A percentile compares a stretch with the other conserved stretches of the same genome.
Conservation (phyloP, 2,113 vertebrate species). For the Rhinoptilus africanus region DNA sequence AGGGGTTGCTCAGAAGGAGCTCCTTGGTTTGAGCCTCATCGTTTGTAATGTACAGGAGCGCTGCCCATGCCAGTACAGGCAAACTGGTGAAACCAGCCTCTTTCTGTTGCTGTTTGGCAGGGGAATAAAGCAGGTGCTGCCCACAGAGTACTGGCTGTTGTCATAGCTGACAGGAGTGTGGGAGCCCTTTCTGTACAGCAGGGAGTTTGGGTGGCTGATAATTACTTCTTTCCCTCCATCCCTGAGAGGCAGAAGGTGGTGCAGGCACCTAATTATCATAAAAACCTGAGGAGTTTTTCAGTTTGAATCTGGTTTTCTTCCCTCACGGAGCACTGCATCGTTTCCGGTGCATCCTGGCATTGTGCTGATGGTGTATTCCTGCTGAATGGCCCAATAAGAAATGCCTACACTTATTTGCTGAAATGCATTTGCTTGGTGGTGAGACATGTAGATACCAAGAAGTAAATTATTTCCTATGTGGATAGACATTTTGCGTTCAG, state of each 20-base stretch:
- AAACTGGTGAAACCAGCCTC: not conserved
- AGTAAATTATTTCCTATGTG: not conserved
- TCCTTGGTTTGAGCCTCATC: not conserved
- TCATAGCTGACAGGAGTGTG: constrained; percentile 23
- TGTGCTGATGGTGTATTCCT: not conserved
- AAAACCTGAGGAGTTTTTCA: not conserved
- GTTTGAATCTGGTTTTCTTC: not conserved
- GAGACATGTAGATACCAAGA: not conserved
- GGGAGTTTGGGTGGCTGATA: constrained; percentile 8
- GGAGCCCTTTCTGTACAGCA: constrained; percentile 9
- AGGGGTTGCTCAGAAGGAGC: not conserved
- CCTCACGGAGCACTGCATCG: not conserved
- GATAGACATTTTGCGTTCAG: not conserved
- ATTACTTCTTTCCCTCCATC: constrained; percentile 16
- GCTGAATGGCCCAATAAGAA: not conserved
- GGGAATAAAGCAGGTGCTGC: not conserved
- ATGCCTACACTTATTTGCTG: not conserved
- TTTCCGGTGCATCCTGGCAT: not conserved
- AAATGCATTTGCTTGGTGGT: not conserved
- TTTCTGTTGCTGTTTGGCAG: not conserved
- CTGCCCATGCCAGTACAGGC: not conserved
- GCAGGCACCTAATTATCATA: not conserved
- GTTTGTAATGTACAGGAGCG: not conserved
- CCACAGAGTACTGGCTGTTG: constrained; percentile 10
- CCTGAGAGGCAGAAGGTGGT: constrained; percentile 1